These are phyloP conservation scores for Tachina fera DNA, from an alignment of 2,888 invertebrate species.

Conservation along the genomic window DNA sequence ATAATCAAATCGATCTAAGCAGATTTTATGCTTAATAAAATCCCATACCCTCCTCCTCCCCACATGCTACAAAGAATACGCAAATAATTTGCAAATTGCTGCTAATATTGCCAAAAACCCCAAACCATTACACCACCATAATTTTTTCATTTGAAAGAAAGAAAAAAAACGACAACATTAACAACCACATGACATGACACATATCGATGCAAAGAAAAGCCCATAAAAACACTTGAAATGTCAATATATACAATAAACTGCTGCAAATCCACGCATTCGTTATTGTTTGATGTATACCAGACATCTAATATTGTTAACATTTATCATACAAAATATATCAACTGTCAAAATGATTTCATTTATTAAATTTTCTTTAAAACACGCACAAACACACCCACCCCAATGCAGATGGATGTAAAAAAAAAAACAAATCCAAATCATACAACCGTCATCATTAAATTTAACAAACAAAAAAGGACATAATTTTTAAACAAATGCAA, in stretches of 20 bases:
- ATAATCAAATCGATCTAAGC: conserved; percentile 51
- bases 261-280: background rate
- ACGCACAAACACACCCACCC: conserved; percentile 26
- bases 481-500: conserved; percentile 48
- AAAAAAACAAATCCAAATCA: background rate
- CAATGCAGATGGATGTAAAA: background rate
- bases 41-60: background rate
- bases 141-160: background rate
- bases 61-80: background rate
- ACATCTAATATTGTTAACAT: conserved; percentile 53
- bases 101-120: conserved; percentile 39
- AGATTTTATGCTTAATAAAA: conserved; percentile 62
- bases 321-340: conserved; percentile 51
- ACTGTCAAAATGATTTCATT: conserved; percentile 53
- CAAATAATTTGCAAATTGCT: conserved; percentile 49
- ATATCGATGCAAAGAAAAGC: conserved; percentile 28
- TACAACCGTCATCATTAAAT: conserved; percentile 13
- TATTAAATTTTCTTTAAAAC: conserved; percentile 54
- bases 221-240: conserved; percentile 67
- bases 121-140: background rate
- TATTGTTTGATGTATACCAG: conserved; percentile 20
- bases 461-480: conserved; percentile 26
- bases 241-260: conserved; percentile 11
- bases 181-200: conserved; percentile 48
- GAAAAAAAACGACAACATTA: background rate